Evolutionary conservation across 2,888 invertebrate genomes (phyloP).

Genomic region (Altica lythri): DNA sequence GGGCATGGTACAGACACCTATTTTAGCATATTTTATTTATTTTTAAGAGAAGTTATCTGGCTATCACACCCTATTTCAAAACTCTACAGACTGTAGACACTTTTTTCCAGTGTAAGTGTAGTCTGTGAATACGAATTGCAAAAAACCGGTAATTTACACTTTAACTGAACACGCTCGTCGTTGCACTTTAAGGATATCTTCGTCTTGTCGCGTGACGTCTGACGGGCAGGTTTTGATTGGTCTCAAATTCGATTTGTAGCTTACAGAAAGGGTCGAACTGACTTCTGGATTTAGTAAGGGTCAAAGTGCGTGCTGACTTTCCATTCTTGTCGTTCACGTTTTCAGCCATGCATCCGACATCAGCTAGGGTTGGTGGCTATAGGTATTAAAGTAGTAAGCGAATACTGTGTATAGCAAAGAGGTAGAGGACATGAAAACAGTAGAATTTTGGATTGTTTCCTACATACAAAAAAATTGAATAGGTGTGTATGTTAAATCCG

Average conservation of each 20-base stretch:
- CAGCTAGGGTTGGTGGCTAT: not conserved
- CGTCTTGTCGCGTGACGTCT: constrained; percentile 22
- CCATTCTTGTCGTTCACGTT: constrained; percentile 8
- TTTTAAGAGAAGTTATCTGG: too few relatives aligned
- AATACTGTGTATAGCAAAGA: too few relatives aligned
- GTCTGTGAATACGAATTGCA: not conserved
- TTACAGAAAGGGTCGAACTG: constrained; percentile 6
- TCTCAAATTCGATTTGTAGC: constrained; percentile 27
- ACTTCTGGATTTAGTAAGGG: not conserved
- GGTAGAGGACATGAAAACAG: too few relatives aligned
- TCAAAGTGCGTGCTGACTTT: constrained; percentile 15
- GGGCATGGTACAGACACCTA: too few relatives aligned
- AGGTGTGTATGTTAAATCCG: too few relatives aligned
- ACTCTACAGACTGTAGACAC: too few relatives aligned
- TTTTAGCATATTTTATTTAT: too few relatives aligned
- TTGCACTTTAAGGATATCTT: constrained; percentile 18
- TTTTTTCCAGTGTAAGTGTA: not conserved
- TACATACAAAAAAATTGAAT: too few relatives aligned
- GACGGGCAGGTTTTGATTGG: constrained; percentile 27
- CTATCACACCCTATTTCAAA: too few relatives aligned
- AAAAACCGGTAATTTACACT: constrained; percentile 12
- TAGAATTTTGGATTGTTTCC: too few relatives aligned
- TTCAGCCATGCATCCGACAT: constrained; percentile 2
- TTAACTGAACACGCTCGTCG: constrained; percentile 4
- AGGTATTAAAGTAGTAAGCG: too few relatives aligned